Conservation (phyloP, 2,888 invertebrate species). For the Drosophila acutilabella region DNA sequence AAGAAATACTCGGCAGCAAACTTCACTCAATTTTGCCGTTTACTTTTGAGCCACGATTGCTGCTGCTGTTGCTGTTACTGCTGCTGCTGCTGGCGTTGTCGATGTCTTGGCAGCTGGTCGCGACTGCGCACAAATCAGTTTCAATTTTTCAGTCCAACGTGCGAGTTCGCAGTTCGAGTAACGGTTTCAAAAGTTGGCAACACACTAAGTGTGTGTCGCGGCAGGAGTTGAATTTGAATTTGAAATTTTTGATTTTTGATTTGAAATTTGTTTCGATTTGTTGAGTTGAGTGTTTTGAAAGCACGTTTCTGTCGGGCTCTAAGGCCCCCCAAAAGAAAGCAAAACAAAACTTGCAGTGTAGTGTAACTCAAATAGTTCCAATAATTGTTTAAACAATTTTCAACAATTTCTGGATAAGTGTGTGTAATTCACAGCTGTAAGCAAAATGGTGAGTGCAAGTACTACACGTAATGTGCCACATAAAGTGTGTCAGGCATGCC, state of each 20-base stretch:
- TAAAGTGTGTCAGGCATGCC: conserved; percentile 64
- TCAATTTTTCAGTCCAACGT: conserved; percentile 84
- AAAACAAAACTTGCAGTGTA: conserved; percentile 28
- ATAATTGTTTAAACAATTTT: conserved; percentile 17
- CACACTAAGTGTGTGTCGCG: conserved; percentile 22
- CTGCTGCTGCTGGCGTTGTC: conserved; percentile 38
- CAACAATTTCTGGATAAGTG: conserved; percentile 22
- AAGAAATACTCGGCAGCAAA: not conserved
- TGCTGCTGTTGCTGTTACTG: conserved; percentile 18
- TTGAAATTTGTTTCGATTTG: not conserved
- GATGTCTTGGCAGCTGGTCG: conserved; percentile 78
- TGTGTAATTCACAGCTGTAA: conserved; percentile 5
- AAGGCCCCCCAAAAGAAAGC: conserved; percentile 13
- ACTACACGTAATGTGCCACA: conserved; percentile 1
- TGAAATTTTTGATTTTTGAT: conserved; percentile 4
- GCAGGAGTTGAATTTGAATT: conserved; percentile 34
- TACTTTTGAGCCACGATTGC: conserved; percentile 58
- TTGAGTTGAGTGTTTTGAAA: conserved; percentile 24
- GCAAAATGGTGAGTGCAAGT: conserved; percentile 68
- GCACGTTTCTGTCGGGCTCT: conserved; percentile 22
- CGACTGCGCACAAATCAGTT: conserved; percentile 82
- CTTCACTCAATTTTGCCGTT: conserved; percentile 58
- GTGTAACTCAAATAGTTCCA: conserved; percentile 17
- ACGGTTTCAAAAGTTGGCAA: conserved; percentile 65
- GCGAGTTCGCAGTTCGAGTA: conserved; percentile 80